phyloP scores from a whole-genome alignment of 2,113 vertebrate species.

The Ailurus styani region DNA sequence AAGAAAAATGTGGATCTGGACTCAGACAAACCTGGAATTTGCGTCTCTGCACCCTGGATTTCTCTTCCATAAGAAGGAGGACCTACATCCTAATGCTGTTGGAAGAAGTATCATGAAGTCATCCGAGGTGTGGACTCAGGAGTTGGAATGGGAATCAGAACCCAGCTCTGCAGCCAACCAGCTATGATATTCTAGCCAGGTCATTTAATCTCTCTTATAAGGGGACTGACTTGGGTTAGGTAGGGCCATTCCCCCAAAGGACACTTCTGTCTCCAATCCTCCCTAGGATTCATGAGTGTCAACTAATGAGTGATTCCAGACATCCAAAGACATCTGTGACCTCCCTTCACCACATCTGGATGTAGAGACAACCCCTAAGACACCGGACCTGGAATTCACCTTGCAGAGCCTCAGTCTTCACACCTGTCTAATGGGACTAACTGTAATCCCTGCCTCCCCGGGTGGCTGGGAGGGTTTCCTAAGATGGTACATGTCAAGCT shows the following conservation, averaged over 20 bases:
- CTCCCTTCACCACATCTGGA: background rate
- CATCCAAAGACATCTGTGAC: background rate
- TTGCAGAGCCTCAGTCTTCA: background rate
- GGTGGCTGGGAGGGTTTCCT: background rate
- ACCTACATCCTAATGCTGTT: fast-evolving
- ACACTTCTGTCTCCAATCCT: background rate
- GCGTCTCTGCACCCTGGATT: background rate
- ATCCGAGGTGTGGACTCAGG: fast-evolving
- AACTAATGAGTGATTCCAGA: background rate
- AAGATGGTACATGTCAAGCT: background rate
- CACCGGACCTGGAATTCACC: background rate
- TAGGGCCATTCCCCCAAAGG: background rate
- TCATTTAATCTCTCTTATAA: background rate
- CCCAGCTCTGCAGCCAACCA: background rate
- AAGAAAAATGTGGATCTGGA: background rate
- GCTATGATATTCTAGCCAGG: background rate
- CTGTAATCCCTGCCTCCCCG: background rate
- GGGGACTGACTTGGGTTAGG: background rate
- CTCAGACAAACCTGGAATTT: background rate
- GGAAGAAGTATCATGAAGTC: fast-evolving
- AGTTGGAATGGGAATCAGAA: background rate
- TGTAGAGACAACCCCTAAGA: background rate
- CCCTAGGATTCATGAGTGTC: background rate
- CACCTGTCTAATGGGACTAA: background rate
- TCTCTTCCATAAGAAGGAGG: background rate